Evolutionary conservation across 2,797 vertebrate species (phyloP).

Genomic region (Monodelphis domestica): DNA sequence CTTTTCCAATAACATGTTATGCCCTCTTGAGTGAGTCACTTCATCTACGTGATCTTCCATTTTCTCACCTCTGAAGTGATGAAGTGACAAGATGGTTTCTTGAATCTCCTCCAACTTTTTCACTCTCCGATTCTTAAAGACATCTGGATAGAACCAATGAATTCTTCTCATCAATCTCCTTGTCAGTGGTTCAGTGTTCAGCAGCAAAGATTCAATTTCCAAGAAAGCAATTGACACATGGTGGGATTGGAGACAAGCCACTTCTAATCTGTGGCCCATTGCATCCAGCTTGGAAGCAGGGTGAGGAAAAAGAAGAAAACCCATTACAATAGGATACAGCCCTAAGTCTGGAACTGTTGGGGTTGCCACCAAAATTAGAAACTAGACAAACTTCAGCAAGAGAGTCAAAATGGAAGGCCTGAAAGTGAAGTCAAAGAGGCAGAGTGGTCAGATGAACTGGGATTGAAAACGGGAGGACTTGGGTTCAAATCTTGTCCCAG

Average conservation of each 20-base stretch:
- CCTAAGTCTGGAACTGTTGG: background rate
- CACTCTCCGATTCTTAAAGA: background rate
- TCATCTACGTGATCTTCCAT: background rate
- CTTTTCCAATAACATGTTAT: background rate
- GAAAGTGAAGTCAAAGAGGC: background rate
- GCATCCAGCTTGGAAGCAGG: background rate
- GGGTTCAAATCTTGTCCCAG: background rate
- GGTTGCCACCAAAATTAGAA: background rate
- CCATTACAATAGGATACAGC: background rate
- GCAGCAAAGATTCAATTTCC: background rate
- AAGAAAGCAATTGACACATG: background rate
- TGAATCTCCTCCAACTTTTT: background rate
- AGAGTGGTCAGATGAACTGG: background rate
- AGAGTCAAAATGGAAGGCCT: background rate
- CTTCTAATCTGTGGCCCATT: background rate
- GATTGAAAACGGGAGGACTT: background rate
- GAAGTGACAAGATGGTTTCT: background rate
- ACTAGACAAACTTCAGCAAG: background rate
- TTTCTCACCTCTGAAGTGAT: background rate
- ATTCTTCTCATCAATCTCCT: background rate
- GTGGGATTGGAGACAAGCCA: background rate
- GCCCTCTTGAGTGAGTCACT: background rate
- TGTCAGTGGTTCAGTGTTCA: background rate
- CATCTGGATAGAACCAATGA: background rate
- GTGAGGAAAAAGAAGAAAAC: background rate